Evolutionary conservation across 2,888 invertebrate species (phyloP).

Genomic region (Neria commutata): DNA sequence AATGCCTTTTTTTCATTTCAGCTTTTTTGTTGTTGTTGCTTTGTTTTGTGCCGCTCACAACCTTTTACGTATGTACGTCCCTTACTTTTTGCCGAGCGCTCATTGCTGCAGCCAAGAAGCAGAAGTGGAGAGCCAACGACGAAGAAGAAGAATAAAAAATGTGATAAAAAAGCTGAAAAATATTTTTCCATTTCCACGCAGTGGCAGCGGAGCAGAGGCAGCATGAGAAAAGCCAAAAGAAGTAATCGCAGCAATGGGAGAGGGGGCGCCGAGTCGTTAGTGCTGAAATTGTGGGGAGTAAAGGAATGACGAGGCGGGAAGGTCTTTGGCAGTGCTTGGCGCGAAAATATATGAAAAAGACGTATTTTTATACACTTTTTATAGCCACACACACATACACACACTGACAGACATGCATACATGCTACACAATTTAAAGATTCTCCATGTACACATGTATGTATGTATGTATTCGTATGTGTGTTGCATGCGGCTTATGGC

Average conservation of each 20-base stretch:
- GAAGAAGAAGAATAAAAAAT: constrained; percentile 52
- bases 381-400: constrained; percentile 22
- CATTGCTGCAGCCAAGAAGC: neutral
- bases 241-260: constrained; percentile 29
- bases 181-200: constrained; percentile 50
- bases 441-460: constrained; percentile 32
- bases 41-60: constrained; percentile 45
- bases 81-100: neutral
- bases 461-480: constrained; percentile 14
- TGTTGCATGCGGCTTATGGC: no score
- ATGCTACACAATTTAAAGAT: constrained; percentile 41
- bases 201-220: no score
- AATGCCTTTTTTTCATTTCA: constrained; percentile 30
- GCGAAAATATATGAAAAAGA: constrained; percentile 40
- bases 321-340: constrained; percentile 39
- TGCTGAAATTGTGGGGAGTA: no score
- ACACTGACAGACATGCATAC: constrained; percentile 3
- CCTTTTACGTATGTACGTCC: constrained; percentile 33
- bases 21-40: constrained; percentile 29
- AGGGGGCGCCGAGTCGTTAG: no score
- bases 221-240: constrained; percentile 50
- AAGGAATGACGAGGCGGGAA: no score
- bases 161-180: constrained; percentile 52
- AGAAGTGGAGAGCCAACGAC: no score
- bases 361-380: constrained; percentile 47